phyloP scores from a whole-genome alignment of 2,888 invertebrate genomes.

The Andrena bucephala region DNA sequence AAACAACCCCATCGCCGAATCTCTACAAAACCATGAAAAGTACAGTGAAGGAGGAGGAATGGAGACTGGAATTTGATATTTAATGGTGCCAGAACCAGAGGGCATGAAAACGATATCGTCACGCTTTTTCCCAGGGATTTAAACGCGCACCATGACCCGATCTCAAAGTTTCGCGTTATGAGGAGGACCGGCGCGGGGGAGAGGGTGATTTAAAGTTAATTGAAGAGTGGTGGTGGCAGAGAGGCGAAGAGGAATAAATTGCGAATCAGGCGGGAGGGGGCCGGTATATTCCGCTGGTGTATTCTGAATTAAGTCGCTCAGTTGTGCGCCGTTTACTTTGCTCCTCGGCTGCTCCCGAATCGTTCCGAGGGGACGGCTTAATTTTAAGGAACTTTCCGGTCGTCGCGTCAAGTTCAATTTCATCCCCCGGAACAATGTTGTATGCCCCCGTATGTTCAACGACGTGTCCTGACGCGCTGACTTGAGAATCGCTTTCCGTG shows the following conservation, averaged over 20 bases:
- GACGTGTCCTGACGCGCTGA: constrained; percentile 31
- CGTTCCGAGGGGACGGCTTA: constrained; percentile 62
- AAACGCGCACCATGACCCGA: constrained; percentile 50
- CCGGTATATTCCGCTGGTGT: constrained; percentile 53
- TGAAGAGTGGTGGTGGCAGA: constrained; percentile 66
- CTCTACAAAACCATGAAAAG: background rate
- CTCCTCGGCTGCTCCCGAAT: constrained; percentile 65
- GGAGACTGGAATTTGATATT: background rate
- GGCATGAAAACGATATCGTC: constrained; percentile 38
- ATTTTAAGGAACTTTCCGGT: constrained; percentile 67
- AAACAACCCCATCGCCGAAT: background rate
- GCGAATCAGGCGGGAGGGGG: constrained; percentile 53
- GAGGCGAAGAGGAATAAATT: constrained; percentile 71
- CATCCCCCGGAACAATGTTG: constrained; percentile 44
- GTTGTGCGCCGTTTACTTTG: constrained; percentile 72
- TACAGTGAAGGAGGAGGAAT: background rate
- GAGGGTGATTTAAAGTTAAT: constrained; percentile 76
- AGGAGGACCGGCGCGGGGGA: constrained; percentile 47
- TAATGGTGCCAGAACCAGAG: background rate
- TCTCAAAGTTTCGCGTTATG: constrained; percentile 65
- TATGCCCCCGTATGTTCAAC: constrained; percentile 22
- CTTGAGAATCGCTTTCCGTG: constrained; percentile 36
- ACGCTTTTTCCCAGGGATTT: constrained; percentile 34
- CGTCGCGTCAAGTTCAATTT: constrained; percentile 60
- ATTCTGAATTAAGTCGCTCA: constrained; percentile 74